phyloP scores from a whole-genome alignment of 2,113 vertebrate species.

The Papio anubis region DNA sequence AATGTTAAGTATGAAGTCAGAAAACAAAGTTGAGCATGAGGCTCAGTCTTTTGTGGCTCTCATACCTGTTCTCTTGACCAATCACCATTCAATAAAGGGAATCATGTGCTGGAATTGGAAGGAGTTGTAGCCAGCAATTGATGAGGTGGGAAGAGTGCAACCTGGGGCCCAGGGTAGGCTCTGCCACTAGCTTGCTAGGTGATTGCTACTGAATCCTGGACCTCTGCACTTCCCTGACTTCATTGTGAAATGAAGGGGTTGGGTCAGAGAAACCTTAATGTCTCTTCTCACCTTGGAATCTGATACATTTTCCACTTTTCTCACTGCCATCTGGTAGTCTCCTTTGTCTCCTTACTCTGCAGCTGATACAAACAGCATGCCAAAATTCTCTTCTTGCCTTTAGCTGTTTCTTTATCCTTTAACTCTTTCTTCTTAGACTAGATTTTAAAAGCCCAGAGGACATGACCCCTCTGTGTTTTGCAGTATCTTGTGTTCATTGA shows the following conservation, averaged over 20 bases:
- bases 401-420: not conserved
- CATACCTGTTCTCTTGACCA: not conserved
- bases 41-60: not conserved
- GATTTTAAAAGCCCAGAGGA: not conserved
- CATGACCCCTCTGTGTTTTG: not conserved
- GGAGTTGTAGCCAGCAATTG: not conserved
- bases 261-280: not conserved
- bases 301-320: constrained; percentile 13
- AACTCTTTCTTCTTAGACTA: not conserved
- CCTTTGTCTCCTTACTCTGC: not conserved
- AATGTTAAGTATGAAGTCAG: not conserved
- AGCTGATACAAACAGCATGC: not conserved
- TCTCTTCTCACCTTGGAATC: not conserved
- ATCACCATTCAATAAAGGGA: not conserved
- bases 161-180: not conserved
- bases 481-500: not conserved
- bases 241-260: not conserved
- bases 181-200: not conserved
- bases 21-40: not conserved
- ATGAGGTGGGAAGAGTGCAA: too few species aligned
- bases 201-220: not conserved
- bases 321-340: not conserved
- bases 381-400: not conserved
- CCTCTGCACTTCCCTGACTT: not conserved
- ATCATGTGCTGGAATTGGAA: not conserved